Evolutionary conservation across 1,140 invertebrate species (phyloP).

Genomic region (Danaus plexippus): DNA sequence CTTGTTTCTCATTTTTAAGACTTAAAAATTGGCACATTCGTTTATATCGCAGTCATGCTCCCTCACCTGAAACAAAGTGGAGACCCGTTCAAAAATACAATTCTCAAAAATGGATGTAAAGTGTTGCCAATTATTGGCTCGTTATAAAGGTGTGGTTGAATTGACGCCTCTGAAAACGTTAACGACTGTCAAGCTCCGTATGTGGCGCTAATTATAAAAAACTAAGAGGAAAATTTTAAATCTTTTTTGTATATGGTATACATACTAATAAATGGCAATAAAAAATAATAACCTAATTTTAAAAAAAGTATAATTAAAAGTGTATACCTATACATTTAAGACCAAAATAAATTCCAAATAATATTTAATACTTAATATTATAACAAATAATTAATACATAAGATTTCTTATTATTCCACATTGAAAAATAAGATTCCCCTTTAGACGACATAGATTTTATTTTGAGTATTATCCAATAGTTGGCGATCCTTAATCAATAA

Average conservation of each 20-base stretch:
- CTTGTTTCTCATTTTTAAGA: slow-evolving; percentile 29
- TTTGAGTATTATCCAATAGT: slow-evolving; percentile 13
- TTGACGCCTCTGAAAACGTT: slow-evolving; percentile 3
- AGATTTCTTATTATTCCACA: too few relatives aligned
- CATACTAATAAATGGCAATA: too few relatives aligned
- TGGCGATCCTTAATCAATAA: slow-evolving; percentile 31
- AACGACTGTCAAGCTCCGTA: slow-evolving; percentile 7
- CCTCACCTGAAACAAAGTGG: slow-evolving; percentile 61
- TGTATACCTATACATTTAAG: too few relatives aligned
- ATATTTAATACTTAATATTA: too few relatives aligned
- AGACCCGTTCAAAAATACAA: slow-evolving; percentile 4
- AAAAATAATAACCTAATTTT: too few relatives aligned
- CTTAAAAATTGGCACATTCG: slow-evolving; percentile 27
- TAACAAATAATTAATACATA: too few relatives aligned
- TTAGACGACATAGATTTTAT: too few relatives aligned
- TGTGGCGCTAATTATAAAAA: slow-evolving; percentile 11
- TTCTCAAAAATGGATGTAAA: slow-evolving; percentile 2
- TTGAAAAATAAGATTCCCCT: too few relatives aligned
- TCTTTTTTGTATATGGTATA: too few relatives aligned
- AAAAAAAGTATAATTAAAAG: too few relatives aligned
- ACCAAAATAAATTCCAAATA: too few relatives aligned
- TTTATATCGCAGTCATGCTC: slow-evolving; percentile 33
- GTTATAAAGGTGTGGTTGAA: slow-evolving; percentile 6
- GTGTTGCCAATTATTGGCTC: slow-evolving; percentile 15
- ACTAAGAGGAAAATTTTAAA: not conserved